Evolutionary conservation across 2,888 invertebrate species (phyloP).

Genomic region (Melanostoma mellinum): DNA sequence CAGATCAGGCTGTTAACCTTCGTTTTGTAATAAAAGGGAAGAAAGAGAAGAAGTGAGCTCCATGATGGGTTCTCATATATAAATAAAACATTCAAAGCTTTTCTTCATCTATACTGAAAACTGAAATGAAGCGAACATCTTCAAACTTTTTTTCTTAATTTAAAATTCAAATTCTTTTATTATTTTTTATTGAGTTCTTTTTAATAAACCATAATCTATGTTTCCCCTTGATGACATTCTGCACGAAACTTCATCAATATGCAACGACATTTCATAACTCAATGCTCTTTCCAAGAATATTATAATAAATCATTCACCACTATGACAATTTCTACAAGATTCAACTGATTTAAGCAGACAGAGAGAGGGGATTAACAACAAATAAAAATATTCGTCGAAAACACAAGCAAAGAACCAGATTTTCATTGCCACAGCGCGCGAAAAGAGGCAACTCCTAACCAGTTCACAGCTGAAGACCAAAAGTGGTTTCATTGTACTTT

Average conservation of each 20-base stretch:
- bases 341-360: conserved; percentile 65
- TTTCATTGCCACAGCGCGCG: conserved; percentile 60
- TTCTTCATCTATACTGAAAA: too few species aligned
- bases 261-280: conserved; percentile 61
- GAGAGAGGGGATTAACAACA: conserved; percentile 39
- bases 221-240: conserved; percentile 33
- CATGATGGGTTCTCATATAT: too few species aligned
- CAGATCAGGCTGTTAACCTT: too few species aligned
- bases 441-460: conserved; percentile 55
- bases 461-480: conserved; percentile 66
- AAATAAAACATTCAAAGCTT: too few species aligned
- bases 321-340: conserved; percentile 53
- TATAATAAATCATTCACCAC: conserved; percentile 66
- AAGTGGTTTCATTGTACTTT: conserved; percentile 69
- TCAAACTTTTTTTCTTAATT: too few species aligned
- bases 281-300: conserved; percentile 62
- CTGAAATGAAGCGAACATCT: too few species aligned
- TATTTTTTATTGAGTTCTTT: conserved; percentile 1
- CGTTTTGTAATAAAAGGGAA: too few species aligned
- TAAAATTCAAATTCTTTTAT: too few species aligned
- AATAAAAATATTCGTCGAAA: conserved; percentile 22
- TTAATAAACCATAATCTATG: conserved; percentile 30
- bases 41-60: too few species aligned
- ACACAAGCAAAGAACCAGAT: conserved; percentile 65
- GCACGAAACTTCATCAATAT: conserved; percentile 49